Evolutionary conservation across 2,888 invertebrate genomes (phyloP).

Genomic region (Drosophila birchii): DNA sequence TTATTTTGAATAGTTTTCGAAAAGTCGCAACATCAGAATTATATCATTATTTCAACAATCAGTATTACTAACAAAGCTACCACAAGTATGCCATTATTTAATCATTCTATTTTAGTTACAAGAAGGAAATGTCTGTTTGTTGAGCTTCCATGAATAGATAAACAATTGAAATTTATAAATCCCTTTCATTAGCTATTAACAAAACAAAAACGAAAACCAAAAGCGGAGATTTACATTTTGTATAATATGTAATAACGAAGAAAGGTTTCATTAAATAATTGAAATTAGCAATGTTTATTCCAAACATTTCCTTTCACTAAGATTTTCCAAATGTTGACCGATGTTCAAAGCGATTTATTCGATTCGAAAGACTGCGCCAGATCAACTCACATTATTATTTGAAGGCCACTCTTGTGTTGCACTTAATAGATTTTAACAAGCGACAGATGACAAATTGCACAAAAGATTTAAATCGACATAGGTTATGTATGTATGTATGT

Average conservation of each 20-base stretch:
- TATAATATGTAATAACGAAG: conserved; percentile 11
- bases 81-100: conserved; percentile 7
- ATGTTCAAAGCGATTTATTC: not conserved
- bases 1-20: not conserved
- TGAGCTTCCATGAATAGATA: conserved; percentile 39
- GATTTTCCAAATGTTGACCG: not conserved
- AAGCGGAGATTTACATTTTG: conserved; percentile 6
- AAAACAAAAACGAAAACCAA: not conserved
- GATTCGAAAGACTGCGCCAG: not conserved
- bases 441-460: conserved; percentile 17
- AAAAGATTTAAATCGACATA: conserved; percentile 35
- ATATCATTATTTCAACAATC: conserved; percentile 12
- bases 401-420: conserved; percentile 6
- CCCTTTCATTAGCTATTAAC: conserved; percentile 22
- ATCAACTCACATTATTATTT: conserved; percentile 8
- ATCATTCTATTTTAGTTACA: not conserved
- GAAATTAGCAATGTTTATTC: not conserved
- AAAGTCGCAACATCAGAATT: conserved; percentile 5
- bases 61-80: conserved; percentile 20
- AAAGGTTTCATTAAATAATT: conserved; percentile 29
- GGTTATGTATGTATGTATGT: conserved; percentile 10
- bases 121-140: conserved; percentile 17
- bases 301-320: not conserved
- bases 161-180: conserved; percentile 31
- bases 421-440: conserved; percentile 9